Evolutionary conservation across 2,113 vertebrate genomes (phyloP).

Genomic region (Corvus moneduloides): DNA sequence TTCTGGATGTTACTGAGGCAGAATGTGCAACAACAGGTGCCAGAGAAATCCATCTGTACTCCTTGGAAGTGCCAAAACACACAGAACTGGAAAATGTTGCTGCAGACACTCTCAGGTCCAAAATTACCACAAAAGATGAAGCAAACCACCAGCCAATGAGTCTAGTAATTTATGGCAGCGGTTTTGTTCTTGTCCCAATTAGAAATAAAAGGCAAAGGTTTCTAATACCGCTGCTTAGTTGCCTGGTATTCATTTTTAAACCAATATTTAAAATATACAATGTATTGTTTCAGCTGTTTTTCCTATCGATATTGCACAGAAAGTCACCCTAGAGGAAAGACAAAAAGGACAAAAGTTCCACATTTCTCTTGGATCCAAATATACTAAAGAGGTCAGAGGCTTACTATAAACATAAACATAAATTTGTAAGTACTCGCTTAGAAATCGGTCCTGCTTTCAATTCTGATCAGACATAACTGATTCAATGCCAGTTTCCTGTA

Average conservation of each 20-base stretch:
- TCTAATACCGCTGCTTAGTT: background rate
- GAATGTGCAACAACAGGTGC: slow-evolving; percentile 44
- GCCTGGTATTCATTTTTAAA: background rate
- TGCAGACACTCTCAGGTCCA: background rate
- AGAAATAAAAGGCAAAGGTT: background rate
- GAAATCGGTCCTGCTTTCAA: background rate
- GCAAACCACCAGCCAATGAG: background rate
- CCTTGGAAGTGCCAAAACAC: slow-evolving; percentile 38
- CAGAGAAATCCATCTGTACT: slow-evolving; percentile 58
- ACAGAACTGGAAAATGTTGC: slow-evolving; percentile 36
- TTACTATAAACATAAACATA: background rate
- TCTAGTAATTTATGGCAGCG: background rate
- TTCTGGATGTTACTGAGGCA: slow-evolving; percentile 1
- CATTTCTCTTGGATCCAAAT: background rate
- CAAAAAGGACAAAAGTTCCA: background rate
- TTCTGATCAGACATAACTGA: background rate
- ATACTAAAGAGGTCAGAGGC: background rate
- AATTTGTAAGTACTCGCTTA: background rate
- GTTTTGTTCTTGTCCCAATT: background rate
- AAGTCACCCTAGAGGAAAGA: background rate
- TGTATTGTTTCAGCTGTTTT: background rate
- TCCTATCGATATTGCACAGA: rapidly evolving
- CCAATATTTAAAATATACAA: background rate
- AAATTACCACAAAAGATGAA: background rate
- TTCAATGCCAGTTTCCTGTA: background rate